Evolutionary conservation across 53 echinoderm and acorn worm genomes (phyloP).

Genomic region (Hippasteria phrygiana): DNA sequence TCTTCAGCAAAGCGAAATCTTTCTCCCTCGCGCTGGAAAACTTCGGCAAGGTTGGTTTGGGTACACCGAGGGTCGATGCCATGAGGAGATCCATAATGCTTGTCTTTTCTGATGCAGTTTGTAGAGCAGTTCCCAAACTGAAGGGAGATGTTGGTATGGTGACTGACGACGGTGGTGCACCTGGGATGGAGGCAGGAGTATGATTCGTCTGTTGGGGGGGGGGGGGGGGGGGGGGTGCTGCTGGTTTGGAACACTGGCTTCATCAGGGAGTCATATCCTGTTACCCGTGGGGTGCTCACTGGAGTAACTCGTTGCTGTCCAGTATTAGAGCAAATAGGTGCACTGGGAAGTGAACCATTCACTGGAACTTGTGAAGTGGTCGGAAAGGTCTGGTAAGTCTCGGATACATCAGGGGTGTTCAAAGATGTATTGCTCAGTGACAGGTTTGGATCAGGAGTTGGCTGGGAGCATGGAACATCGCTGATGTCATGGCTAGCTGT

Average conservation of each 20-base stretch:
- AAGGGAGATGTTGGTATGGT: background rate
- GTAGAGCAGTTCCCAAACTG: too few relatives aligned
- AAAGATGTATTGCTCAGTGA: background rate
- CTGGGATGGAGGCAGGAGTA: background rate
- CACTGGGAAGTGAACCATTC: background rate
- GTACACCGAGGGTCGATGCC: slow-evolving; percentile 33
- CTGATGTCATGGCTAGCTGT: background rate
- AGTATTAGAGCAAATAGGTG: background rate
- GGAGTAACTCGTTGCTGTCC: background rate
- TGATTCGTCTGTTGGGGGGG: background rate
- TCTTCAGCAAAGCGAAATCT: slow-evolving; percentile 32
- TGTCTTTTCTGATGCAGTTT: too few relatives aligned
- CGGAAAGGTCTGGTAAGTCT: background rate
- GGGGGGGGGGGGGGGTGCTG: background rate
- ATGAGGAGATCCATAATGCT: too few relatives aligned
- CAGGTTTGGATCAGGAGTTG: background rate
- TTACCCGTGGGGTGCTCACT: too few relatives aligned
- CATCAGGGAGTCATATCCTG: background rate
- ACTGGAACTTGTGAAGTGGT: background rate
- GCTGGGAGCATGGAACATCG: background rate
- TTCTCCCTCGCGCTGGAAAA: slow-evolving; percentile 6
- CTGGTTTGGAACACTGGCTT: background rate
- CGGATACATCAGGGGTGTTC: background rate
- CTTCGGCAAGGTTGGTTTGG: background rate
- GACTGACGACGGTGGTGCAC: background rate